Conservation (phyloP, 2,797 vertebrate species). For the Spondyliosoma cantharus region DNA sequence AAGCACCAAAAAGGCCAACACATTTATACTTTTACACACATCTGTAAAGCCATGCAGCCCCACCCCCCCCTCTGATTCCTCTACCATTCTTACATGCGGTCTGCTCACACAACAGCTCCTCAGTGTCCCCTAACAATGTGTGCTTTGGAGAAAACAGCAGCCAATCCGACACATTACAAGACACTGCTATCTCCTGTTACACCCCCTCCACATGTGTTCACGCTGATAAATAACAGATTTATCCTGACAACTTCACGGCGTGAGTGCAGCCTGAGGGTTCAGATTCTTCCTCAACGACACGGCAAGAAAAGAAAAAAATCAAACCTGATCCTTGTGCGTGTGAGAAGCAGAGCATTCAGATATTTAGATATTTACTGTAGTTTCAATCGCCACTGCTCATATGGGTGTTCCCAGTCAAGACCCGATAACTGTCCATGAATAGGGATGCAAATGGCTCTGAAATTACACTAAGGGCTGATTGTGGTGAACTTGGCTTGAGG, state of each 20-base stretch:
- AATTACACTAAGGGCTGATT: slow-evolving; percentile 62
- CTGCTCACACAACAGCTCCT: slow-evolving; percentile 50
- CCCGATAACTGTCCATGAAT: slow-evolving; percentile 29
- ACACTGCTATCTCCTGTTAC: slow-evolving; percentile 21
- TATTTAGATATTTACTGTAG: background rate
- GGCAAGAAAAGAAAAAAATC: background rate
- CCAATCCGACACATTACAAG: slow-evolving; percentile 28
- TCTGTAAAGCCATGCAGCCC: slow-evolving; percentile 12
- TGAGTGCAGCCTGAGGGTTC: background rate
- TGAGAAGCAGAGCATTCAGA: background rate
- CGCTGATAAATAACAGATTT: slow-evolving; percentile 8
- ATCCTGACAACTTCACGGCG: background rate
- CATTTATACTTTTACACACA: slow-evolving; percentile 11
- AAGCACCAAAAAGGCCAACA: slow-evolving; percentile 13
- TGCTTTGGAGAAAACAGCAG: slow-evolving; percentile 26
- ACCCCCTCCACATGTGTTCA: background rate
- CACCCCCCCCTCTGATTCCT: background rate
- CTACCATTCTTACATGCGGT: slow-evolving; percentile 23
- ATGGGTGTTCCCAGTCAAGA: slow-evolving; percentile 1
- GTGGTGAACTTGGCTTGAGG: slow-evolving; percentile 59
- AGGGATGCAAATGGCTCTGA: slow-evolving; percentile 53
- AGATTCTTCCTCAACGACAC: background rate
- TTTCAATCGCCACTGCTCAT: slow-evolving; percentile 11
- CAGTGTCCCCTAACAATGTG: slow-evolving; percentile 57
- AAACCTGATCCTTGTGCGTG: background rate